These are phyloP conservation scores for Penaeus vannamei DNA, from an alignment of 1,140 invertebrate genomes.

Conservation along the genomic window DNA sequence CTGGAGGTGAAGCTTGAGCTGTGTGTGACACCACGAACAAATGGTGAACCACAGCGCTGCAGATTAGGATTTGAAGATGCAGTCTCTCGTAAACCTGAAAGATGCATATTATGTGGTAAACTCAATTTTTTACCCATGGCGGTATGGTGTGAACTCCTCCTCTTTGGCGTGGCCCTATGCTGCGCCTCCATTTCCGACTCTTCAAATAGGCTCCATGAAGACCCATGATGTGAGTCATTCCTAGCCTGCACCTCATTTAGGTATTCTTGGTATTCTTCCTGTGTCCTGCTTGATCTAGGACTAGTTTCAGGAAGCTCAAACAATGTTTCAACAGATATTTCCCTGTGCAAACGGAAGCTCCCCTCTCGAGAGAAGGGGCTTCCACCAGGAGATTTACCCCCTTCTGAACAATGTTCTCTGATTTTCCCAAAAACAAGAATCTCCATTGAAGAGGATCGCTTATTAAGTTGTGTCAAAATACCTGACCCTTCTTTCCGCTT, in stretches of 20 bases:
- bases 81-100: conserved; percentile 52
- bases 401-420: conserved; percentile 61
- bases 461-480: conserved; percentile 55
- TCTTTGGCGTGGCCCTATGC: neutral
- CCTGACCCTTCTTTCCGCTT: conserved; percentile 43
- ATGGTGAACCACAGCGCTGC: conserved; percentile 46
- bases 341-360: conserved; percentile 65
- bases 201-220: conserved; percentile 63
- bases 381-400: conserved; percentile 39
- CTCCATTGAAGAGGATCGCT: conserved; percentile 67
- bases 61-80: conserved; percentile 61
- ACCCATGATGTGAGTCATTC: conserved; percentile 59
- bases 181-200: conserved; percentile 42
- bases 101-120: conserved; percentile 64
- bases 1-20: conserved; percentile 67
- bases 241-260: conserved; percentile 56
- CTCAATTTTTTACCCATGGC: conserved; percentile 53
- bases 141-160: conserved; percentile 42
- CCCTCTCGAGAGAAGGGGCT: conserved; percentile 65
- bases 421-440: conserved; percentile 67
- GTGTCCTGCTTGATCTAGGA: conserved; percentile 14
- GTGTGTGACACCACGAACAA: conserved; percentile 54
- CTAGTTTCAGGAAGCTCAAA: conserved; percentile 61
- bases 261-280: conserved; percentile 64
- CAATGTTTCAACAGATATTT: conserved; percentile 66